Percentiles rank a stretch among this genome's conserved stretches.
phyloP scores from a whole-genome alignment of 1,140 invertebrate species.

The Aphis gossypii region DNA sequence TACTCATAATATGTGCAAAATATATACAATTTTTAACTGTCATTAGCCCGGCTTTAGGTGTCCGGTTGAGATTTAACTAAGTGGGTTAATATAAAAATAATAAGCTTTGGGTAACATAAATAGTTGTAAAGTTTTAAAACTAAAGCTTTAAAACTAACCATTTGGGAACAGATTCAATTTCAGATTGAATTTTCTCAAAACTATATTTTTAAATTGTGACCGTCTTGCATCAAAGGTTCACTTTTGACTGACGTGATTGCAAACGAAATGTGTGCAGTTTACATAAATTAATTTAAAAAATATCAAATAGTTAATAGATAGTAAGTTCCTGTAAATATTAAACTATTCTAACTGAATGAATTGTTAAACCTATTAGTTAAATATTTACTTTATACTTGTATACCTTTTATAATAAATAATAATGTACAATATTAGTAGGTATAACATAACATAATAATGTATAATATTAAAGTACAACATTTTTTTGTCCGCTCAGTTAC shows the following conservation, averaged over 20 bases:
- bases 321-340: background rate
- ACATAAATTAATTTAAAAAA: background rate
- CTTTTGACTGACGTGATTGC: background rate
- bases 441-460: too few species aligned
- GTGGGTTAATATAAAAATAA: background rate
- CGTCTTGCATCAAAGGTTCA: background rate
- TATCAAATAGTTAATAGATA: background rate
- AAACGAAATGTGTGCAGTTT: background rate
- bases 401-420: too few species aligned
- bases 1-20: background rate
- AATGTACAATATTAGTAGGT: too few species aligned
- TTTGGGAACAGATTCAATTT: background rate
- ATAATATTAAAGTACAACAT: background rate
- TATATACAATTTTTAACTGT: background rate
- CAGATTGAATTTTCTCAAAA: background rate
- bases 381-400: background rate
- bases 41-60: background rate
- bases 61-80: background rate
- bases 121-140: background rate
- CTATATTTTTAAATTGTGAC: too few species aligned
- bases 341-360: background rate
- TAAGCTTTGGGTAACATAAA: background rate
- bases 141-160: background rate
- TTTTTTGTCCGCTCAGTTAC: background rate
- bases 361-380: background rate